Conservation (phyloP, 1,140 invertebrate species). For the Drosophila carrolli region DNA sequence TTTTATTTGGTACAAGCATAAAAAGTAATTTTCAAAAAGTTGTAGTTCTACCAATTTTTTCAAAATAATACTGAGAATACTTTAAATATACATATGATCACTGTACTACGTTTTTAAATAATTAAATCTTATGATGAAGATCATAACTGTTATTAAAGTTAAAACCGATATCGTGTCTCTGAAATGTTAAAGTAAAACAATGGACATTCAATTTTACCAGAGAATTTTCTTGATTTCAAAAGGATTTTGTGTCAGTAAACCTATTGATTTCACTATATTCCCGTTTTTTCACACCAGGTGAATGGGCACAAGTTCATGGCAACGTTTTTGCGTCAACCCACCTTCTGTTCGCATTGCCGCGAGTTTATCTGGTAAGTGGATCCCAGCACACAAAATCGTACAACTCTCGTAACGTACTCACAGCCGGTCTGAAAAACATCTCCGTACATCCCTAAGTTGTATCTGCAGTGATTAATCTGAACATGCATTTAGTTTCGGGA, state of each 20-base stretch:
- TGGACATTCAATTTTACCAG: no score
- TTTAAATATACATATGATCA: no score
- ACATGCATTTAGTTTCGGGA: slow-evolving; percentile 65
- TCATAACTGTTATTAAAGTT: no score
- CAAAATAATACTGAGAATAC: no score
- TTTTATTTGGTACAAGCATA: no score
- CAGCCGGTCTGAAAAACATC: slow-evolving; percentile 56
- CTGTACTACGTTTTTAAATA: no score
- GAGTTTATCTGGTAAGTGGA: slow-evolving; percentile 97
- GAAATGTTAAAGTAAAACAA: no score
- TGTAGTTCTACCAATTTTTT: no score
- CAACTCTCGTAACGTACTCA: slow-evolving; percentile 43
- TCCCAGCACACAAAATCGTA: slow-evolving; percentile 37
- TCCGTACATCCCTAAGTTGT: slow-evolving; percentile 68
- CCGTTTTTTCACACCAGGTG: slow-evolving; percentile 85
- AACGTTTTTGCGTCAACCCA: slow-evolving; percentile 98
- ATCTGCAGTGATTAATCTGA: slow-evolving; percentile 65
- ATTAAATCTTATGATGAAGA: no score
- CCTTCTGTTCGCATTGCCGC: slow-evolving; percentile 98
- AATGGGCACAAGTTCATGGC: slow-evolving; percentile 99
- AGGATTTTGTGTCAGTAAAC: not conserved
- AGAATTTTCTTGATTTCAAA: not conserved
- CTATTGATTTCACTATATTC: not conserved
- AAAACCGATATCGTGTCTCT: no score
- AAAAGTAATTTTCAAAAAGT: no score